A percentile compares a stretch with the other conserved stretches of the same genome.
Evolutionary conservation across 37 sponge, comb jelly and placozoan species (phyloP).

Genomic region (Agelas oroides): DNA sequence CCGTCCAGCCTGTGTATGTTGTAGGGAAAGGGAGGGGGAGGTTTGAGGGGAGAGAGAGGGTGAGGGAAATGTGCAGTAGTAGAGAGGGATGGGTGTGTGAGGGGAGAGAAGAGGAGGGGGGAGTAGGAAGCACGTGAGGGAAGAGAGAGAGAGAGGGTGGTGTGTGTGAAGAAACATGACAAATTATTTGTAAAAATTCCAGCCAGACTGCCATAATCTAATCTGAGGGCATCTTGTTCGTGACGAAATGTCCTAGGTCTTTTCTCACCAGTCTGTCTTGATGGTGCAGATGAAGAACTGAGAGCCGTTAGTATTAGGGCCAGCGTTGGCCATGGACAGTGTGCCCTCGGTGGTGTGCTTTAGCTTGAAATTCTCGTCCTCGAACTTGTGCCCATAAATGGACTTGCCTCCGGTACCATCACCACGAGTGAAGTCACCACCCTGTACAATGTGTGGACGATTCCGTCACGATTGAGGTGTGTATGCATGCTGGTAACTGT

Average conservation of each 20-base stretch:
- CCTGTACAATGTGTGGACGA: no score
- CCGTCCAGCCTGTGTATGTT: constrained; percentile 77
- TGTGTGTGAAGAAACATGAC: no score
- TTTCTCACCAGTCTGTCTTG: constrained; percentile 50
- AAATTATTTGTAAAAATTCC: no score
- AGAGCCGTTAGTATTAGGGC: constrained; percentile 75
- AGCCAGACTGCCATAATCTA: no score
- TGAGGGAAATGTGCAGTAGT: no score
- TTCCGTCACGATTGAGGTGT: neutral
- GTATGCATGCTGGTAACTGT: neutral
- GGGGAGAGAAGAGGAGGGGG: no score
- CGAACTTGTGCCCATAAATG: constrained; percentile 85
- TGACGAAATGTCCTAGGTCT: no score
- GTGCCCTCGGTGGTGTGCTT: constrained; percentile 81
- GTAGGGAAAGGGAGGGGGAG: neutral
- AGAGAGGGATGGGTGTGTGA: no score
- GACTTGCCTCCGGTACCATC: constrained; percentile 86
- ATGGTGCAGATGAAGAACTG: constrained; percentile 80
- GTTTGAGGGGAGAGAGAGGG: no score
- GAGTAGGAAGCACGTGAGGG: no score
- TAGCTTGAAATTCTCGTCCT: constrained; percentile 86
- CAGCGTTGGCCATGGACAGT: constrained; percentile 83
- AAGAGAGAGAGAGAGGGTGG: no score
- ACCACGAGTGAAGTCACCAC: constrained; percentile 62
- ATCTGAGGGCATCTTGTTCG: no score